Conservation (phyloP, 2,113 vertebrate species). For the Thinocorus orbignyianus region DNA sequence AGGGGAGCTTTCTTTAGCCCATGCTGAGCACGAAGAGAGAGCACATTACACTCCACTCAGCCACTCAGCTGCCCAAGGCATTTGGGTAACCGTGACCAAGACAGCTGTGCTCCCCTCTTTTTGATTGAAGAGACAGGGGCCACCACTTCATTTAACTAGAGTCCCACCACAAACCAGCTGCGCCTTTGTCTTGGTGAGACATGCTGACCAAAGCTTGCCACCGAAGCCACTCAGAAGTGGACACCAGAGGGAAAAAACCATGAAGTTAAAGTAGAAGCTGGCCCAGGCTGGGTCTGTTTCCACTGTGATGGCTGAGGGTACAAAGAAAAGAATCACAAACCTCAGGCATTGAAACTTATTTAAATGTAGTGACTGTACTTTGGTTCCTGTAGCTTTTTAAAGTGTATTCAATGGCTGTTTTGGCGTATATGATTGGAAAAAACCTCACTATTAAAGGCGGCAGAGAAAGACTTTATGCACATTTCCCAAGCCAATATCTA, state of each 20-base stretch:
- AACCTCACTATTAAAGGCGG: neutral
- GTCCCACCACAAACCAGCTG: neutral
- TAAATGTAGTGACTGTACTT: neutral
- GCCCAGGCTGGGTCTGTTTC: neutral
- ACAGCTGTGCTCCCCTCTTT: neutral
- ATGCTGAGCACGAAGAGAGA: neutral
- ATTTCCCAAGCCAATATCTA: neutral
- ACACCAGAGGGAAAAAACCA: neutral
- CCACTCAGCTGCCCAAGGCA: neutral
- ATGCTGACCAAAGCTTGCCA: neutral
- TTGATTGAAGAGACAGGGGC: neutral
- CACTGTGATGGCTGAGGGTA: neutral
- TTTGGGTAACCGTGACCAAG: neutral
- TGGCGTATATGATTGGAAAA: neutral
- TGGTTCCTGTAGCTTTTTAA: neutral
- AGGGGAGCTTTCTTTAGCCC: neutral
- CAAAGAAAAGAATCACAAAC: neutral
- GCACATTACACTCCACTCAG: neutral
- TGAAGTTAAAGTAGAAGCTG: neutral
- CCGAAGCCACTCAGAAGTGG: neutral
- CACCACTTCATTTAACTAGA: neutral
- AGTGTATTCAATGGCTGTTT: neutral
- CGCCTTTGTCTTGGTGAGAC: neutral
- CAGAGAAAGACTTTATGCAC: neutral
- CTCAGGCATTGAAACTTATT: neutral